A percentile compares a stretch with the other conserved stretches of the same genome.
phyloP scores from a whole-genome alignment of 2,888 invertebrate species.

The Lottia gigantea region DNA sequence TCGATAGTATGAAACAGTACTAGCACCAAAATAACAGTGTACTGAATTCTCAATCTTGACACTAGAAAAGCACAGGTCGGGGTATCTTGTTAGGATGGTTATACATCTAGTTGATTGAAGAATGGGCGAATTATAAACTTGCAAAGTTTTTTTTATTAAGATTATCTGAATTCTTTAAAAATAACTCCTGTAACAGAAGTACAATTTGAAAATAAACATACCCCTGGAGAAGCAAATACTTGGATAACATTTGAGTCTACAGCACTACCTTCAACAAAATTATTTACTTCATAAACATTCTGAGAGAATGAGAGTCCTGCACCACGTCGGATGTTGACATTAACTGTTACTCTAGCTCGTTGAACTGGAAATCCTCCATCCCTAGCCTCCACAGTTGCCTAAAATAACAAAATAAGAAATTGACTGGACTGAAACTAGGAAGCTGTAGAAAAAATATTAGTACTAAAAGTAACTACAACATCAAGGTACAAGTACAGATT shows the following conservation, averaged over 20 bases:
- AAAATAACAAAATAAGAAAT: slow-evolving; percentile 16
- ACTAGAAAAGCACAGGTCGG: background rate
- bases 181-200: too few relatives aligned
- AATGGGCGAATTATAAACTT: background rate
- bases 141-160: too few relatives aligned
- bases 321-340: slow-evolving; percentile 49
- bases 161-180: too few relatives aligned
- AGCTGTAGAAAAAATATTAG: background rate
- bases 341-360: slow-evolving; percentile 40
- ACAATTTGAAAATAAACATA: slow-evolving; percentile 22
- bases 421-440: background rate
- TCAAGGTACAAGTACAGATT: background rate
- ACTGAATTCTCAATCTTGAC: background rate
- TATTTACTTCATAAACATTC: slow-evolving; percentile 36
- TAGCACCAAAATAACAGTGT: too few relatives aligned
- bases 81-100: too few relatives aligned
- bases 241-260: slow-evolving; percentile 41
- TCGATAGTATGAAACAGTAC: too few relatives aligned
- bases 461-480: background rate
- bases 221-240: slow-evolving; percentile 44
- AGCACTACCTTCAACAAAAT: slow-evolving; percentile 46
- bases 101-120: too few relatives aligned
- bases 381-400: slow-evolving; percentile 50
- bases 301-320: slow-evolving; percentile 39
- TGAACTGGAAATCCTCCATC: slow-evolving; percentile 53